phyloP scores from a whole-genome alignment of 2,113 vertebrate species.

The Chloebia gouldiae region DNA sequence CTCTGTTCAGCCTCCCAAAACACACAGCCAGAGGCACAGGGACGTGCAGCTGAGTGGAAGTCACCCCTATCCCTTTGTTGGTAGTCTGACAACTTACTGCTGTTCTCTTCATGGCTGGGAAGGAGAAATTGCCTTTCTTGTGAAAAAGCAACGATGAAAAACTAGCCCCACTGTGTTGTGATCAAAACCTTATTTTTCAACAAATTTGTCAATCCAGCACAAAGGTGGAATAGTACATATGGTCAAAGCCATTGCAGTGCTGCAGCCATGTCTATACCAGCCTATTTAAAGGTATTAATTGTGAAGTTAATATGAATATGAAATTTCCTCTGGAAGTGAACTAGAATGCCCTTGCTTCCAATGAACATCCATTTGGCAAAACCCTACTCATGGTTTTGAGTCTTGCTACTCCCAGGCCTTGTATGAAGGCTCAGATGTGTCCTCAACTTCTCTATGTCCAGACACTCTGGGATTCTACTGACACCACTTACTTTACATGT shows the following conservation, averaged over 20 bases:
- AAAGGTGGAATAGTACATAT: not conserved
- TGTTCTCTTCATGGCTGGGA: not conserved
- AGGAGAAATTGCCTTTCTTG: not conserved
- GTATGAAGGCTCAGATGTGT: not conserved
- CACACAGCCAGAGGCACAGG: rapidly evolving
- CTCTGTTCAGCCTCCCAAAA: not conserved
- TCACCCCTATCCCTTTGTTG: not conserved
- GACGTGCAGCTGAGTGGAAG: not conserved
- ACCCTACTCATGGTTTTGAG: not conserved
- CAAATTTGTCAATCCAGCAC: not conserved
- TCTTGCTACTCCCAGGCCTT: not conserved
- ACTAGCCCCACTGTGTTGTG: not conserved
- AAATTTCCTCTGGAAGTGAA: not conserved
- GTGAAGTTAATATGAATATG: not conserved
- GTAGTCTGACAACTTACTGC: not conserved
- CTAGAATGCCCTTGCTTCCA: not conserved
- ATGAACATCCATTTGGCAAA: not conserved
- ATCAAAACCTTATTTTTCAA: not conserved
- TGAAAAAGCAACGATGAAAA: not conserved
- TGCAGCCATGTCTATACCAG: not conserved
- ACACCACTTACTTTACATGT: not conserved
- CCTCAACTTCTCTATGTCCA: not conserved
- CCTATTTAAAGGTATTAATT: not conserved
- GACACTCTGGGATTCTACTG: not conserved
- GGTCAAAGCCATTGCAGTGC: not conserved